Percentiles rank a stretch among this genome's conserved stretches.
Evolutionary conservation across 2,888 invertebrate genomes (phyloP).

Genomic region (Peribatodes rhomboidaria): DNA sequence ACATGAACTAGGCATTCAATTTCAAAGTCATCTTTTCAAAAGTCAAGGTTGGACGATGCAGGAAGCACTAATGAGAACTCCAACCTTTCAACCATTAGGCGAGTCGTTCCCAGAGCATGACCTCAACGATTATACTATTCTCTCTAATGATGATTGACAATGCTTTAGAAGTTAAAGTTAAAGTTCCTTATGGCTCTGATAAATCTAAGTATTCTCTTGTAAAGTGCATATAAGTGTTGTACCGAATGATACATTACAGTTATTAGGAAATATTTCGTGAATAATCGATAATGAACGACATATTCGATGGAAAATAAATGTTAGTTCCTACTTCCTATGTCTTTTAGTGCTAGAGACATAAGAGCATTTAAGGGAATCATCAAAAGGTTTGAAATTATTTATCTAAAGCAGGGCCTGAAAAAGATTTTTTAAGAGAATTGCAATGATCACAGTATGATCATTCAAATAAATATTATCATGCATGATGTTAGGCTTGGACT

Average conservation of each 20-base stretch:
- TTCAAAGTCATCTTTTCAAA: slow-evolving; percentile 33
- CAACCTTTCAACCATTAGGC: slow-evolving; percentile 23
- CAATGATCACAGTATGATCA: too few relatives aligned
- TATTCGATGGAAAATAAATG: too few relatives aligned
- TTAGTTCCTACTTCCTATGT: too few relatives aligned
- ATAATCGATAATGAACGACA: too few relatives aligned
- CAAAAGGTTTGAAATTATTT: too few relatives aligned
- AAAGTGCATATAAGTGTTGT: neutral
- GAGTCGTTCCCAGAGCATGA: slow-evolving; percentile 14
- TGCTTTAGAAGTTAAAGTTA: slow-evolving; percentile 17
- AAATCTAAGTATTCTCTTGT: neutral
- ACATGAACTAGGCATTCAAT: slow-evolving; percentile 11
- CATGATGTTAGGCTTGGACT: too few relatives aligned
- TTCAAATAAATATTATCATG: too few relatives aligned
- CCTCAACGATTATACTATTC: slow-evolving; percentile 17
- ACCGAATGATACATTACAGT: neutral
- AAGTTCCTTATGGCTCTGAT: slow-evolving; percentile 12
- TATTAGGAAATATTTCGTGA: neutral
- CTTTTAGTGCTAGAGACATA: too few relatives aligned
- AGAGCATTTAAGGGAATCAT: too few relatives aligned
- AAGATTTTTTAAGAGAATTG: too few relatives aligned
- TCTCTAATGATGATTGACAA: slow-evolving; percentile 21
- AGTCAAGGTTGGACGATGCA: slow-evolving; percentile 21
- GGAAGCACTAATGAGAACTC: slow-evolving; percentile 24
- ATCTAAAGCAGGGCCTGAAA: too few relatives aligned